phyloP scores from a whole-genome alignment of 2,113 vertebrate genomes.

The Serilophus lunatus region DNA sequence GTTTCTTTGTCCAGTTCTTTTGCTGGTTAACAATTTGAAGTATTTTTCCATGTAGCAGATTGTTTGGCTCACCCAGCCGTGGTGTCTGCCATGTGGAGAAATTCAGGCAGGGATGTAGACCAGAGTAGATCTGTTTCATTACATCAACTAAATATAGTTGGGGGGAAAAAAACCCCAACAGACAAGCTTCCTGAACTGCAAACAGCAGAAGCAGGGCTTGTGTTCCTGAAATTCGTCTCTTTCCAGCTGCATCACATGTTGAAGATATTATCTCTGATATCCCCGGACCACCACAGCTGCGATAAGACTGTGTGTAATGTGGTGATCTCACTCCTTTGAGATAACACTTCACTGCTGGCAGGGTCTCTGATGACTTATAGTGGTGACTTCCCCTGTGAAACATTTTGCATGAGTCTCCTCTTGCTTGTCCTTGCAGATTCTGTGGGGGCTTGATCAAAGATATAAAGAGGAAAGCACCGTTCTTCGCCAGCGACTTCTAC shows the following conservation, averaged over 20 bases:
- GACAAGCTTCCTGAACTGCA: background rate
- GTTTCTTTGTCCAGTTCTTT: background rate
- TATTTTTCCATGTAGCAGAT: background rate
- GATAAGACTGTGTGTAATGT: background rate
- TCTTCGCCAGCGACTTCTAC: conserved; percentile 92
- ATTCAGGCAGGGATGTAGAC: background rate
- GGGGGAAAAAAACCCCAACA: background rate
- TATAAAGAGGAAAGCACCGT: conserved; percentile 93
- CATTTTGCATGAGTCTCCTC: background rate
- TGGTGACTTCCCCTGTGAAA: background rate
- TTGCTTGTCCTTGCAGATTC: conserved; percentile 75
- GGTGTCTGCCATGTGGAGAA: background rate
- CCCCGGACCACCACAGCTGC: background rate
- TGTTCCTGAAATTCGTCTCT: background rate
- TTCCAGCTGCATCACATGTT: background rate
- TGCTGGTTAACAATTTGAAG: background rate
- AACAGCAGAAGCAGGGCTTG: background rate
- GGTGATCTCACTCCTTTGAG: background rate
- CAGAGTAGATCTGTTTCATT: background rate
- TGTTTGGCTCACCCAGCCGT: background rate
- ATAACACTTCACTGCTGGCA: background rate
- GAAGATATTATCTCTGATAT: background rate
- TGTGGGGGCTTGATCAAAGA: conserved; percentile 95
- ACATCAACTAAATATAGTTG: background rate
- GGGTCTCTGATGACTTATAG: background rate